phyloP scores from a whole-genome alignment of 2,888 invertebrate genomes.

The Scaptomyza cyrtandrae region DNA sequence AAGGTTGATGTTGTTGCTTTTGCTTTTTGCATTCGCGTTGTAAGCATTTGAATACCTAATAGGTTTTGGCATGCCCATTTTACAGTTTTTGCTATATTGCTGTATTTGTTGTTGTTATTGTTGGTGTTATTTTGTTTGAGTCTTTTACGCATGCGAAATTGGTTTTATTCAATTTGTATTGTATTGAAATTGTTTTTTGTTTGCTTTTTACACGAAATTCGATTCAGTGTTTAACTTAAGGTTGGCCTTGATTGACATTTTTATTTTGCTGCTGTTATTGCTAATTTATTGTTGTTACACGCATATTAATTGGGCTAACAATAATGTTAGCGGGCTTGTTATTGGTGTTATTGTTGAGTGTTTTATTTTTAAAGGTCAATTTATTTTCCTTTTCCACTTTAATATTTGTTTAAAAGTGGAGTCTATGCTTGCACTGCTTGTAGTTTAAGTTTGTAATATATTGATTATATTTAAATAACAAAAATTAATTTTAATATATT shows the following conservation, averaged over 20 bases:
- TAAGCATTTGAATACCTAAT: conserved; percentile 75
- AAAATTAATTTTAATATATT: too few relatives aligned
- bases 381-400: too few relatives aligned
- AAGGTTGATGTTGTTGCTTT: conserved; percentile 21
- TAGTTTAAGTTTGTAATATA: too few relatives aligned
- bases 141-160: conserved; percentile 64
- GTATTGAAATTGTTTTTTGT: conserved; percentile 43
- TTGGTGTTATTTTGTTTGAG: conserved; percentile 3
- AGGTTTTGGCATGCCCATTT: conserved; percentile 39
- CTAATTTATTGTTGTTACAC: conserved; percentile 36
- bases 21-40: conserved; percentile 41
- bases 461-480: too few relatives aligned
- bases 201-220: conserved; percentile 42
- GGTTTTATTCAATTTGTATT: conserved; percentile 59
- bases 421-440: too few relatives aligned
- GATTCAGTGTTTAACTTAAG: conserved; percentile 5
- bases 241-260: conserved; percentile 30
- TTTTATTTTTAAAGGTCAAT: neutral
- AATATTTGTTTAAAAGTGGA: too few relatives aligned
- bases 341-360: conserved; percentile 16
- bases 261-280: conserved; percentile 23
- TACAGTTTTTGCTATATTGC: conserved; percentile 26
- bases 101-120: conserved; percentile 1
- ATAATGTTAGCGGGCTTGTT: neutral
- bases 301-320: conserved; percentile 47